Base-by-base conservation (phyloP, 2,113 vertebrate genomes). In the Phalacrocorax carbo region DNA sequence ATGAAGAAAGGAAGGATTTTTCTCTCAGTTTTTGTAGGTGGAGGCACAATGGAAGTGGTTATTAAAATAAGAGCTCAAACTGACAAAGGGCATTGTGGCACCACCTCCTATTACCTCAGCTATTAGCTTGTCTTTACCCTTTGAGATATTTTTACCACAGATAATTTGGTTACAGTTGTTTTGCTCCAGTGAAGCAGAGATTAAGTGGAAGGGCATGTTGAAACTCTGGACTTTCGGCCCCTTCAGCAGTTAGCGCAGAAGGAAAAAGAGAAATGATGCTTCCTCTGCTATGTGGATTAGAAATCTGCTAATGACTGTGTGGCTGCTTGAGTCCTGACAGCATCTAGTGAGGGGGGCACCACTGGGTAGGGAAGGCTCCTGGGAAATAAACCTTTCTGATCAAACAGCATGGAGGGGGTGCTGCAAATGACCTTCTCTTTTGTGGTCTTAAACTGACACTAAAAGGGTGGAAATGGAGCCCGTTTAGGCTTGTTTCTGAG, bases 131-230 rank as follows among this genome's bases (percentile, higher is more conserved):
- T 80, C 66, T 87, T 87, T 87, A 79, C 3, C 26, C 29, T 17
- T 25, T 66, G 22, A 58, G 70, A 79, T 95, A 87, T 95, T 95
- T 95, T 97, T 91, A 29, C 78, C 20, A 26, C 29, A 86, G 48
- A 52, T 91, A 61, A 92, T 94, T 97, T 96, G 91, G 38, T 80
- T 94, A 71, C 32, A 70, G 88, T 29, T 70, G 89, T 83, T 87
- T 65, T 80, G 93, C 95, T 95, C 54, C 78, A 91, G 66, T 93
- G 95, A 91, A 94, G 84, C 91, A 58, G 72, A 90, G 52, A 84
- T 65, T 22, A 60, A 40, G 38, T 4, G 9, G 16, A 32, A 77
- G 70, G 73, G 55, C 0, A 0, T 94, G 82, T 69, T 91, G 86
- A 87, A 97, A 94, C 44, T 80, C 38, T 36, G 29, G 16, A 61